Conservation (phyloP, 2,888 invertebrate genomes). For the Mantis religiosa region DNA sequence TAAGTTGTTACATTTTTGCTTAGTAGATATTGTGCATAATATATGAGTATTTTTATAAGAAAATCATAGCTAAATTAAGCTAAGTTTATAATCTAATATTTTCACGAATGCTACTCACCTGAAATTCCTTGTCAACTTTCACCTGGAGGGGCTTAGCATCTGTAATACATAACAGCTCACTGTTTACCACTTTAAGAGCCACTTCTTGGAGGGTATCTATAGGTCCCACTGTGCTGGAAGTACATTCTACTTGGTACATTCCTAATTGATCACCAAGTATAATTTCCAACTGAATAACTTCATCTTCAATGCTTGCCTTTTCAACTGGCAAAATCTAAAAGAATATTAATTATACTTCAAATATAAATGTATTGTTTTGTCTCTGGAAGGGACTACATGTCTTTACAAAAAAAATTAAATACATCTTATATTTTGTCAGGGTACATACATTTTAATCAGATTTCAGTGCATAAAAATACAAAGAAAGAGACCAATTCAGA, state of each 20-base stretch:
- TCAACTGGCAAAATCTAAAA: constrained; percentile 10
- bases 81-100: too few relatives aligned
- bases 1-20: too few relatives aligned
- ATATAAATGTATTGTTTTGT: too few relatives aligned
- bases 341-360: neutral
- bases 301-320: constrained; percentile 20
- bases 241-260: neutral
- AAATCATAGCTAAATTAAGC: too few relatives aligned
- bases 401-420: too few relatives aligned
- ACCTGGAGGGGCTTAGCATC: neutral
- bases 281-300: constrained; percentile 24
- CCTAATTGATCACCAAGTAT: neutral
- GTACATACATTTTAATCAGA: too few relatives aligned
- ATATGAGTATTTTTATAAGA: too few relatives aligned
- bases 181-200: neutral
- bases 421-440: too few relatives aligned
- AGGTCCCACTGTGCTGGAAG: neutral
- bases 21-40: too few relatives aligned
- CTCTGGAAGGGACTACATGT: too few relatives aligned
- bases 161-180: constrained; percentile 13
- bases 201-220: neutral
- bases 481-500: too few relatives aligned
- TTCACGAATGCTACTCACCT: neutral
- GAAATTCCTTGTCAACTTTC: neutral
- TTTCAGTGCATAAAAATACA: too few relatives aligned